Evolutionary conservation across 2,888 invertebrate genomes (phyloP), one percentile per base, ranked within the genome.

Genomic region (Clusia tigrina): DNA sequence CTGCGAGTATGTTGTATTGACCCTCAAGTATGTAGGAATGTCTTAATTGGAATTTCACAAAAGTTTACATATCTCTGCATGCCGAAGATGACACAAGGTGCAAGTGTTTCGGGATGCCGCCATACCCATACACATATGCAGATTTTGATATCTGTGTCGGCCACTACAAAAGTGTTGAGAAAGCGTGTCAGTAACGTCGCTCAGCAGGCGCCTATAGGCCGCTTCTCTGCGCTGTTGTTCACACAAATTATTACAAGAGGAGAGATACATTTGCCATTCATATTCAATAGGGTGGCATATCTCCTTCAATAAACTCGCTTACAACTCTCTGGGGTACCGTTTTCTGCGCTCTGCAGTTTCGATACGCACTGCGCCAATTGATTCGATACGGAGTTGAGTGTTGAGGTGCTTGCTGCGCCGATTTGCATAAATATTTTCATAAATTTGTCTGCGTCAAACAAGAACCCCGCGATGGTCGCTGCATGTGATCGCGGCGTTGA

Each of bases 401-500:
- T 17, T 42, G n/a, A 42, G 42, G 42, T 42, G 42, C n/a, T 42
- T n/a, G 42, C 32, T n/a, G n/a, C 32, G 6, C 12, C 12, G 32
- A 32, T 32, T 32, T 32, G 12, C 6, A 32, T 32, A 32, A 32
- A 32, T 32, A 32, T 32, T 32, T 46, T 46, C 46, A n/a, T 46
- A n/a, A 46, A 5, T 67, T 65, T 20, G 23, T 5, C 23, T 52
- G 15, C 23, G 52, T 5, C 24, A 26, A n/a, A 66, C 74, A 70
- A 78, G 74, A 75, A 74, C 77, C 63, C 72, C 74, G 67, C 70
- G 66, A 62, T 59, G 26, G 64, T 58, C 22, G 22, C 17, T 22
- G 17, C 22, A 42, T 66, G 64, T 63, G 37, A 12, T 22, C 20
- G 54, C 26, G 15, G 46, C 38, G 38, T 78, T 74, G 78, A 75